Conservation (phyloP, 2,888 invertebrate genomes). For the Habrosyne pyritoides region DNA sequence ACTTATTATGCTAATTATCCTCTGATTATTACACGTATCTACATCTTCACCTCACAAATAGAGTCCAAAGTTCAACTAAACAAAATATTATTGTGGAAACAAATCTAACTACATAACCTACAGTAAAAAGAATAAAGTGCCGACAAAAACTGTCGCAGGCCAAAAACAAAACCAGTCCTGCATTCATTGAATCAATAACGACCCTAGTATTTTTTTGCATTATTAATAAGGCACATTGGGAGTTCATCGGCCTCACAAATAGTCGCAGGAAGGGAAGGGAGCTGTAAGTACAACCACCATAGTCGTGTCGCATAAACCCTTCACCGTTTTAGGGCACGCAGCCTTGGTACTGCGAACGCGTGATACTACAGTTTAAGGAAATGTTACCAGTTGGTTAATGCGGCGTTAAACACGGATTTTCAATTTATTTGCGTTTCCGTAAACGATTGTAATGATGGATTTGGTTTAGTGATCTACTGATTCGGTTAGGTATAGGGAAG, state of each 20-base stretch:
- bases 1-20: not conserved
- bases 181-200: not conserved
- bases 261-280: slow-evolving; percentile 18
- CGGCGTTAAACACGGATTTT: not conserved
- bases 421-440: not conserved
- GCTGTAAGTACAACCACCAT: slow-evolving; percentile 17
- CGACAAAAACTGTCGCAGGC: slow-evolving; percentile 1
- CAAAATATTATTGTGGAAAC: not conserved
- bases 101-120: not conserved
- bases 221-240: slow-evolving; percentile 6
- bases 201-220: not conserved
- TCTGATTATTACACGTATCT: not conserved
- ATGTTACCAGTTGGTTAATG: not conserved
- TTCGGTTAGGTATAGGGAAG: not conserved
- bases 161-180: not conserved
- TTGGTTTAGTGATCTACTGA: not conserved
- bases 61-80: not conserved
- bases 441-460: not conserved
- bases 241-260: slow-evolving; percentile 14
- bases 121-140: not conserved
- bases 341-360: slow-evolving; percentile 13
- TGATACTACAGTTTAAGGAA: not conserved
- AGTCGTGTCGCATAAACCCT: slow-evolving; percentile 28
- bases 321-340: slow-evolving; percentile 21
- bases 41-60: not conserved